Evolutionary conservation across 2,888 invertebrate species (phyloP), one percentile per base, ranked within the genome.

Genomic region (Nomada lathburiana): DNA sequence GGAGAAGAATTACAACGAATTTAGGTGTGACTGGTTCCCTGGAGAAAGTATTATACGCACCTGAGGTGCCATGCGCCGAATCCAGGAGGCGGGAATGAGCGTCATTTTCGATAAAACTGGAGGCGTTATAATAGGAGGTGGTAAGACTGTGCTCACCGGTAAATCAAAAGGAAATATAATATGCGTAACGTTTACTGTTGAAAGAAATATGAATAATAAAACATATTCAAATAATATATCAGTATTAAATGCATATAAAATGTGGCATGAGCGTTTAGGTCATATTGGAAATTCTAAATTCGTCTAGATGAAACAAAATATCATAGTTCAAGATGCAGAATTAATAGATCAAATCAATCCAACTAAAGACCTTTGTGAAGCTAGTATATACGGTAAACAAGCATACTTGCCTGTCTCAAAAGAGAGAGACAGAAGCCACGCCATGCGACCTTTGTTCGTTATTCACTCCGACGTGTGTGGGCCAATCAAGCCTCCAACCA

Each of bases 371-470:
- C 18, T 77, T 2, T 77, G 64, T 18, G 42, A 60, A 77, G 60
- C 59, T n/a, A 65, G 70, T 42, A 70, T 76, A 29, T 50, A 59
- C 9, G 42, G 59, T 1, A 74, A 74, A 52, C 73, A 74, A 36
- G 20, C 47, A 23, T n/a, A 53, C 5, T 47, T 57, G 20, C 42
- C 64, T 9, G 26, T 53, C 20, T 26, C n/a, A 26, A 29, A 64
- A 7, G 44, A 13, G 18, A 62, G 18, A 63, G 68, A 71, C 52
- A 70, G 36, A 62, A 42, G 53, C 9, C 26, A 36, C 29, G 29
- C 36, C 1, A 42, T 18, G 29, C 44, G 52, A 44, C 67, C 63
- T 36, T 70, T 47, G 18, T 69, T 47, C 36, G 53, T 55, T n/a
- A 44, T 70, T 16, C 70, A 64, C 63, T 23, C 44, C 3, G 69